phyloP scores from a whole-genome alignment of 2,113 vertebrate species.

The Dipodomys ordii region DNA sequence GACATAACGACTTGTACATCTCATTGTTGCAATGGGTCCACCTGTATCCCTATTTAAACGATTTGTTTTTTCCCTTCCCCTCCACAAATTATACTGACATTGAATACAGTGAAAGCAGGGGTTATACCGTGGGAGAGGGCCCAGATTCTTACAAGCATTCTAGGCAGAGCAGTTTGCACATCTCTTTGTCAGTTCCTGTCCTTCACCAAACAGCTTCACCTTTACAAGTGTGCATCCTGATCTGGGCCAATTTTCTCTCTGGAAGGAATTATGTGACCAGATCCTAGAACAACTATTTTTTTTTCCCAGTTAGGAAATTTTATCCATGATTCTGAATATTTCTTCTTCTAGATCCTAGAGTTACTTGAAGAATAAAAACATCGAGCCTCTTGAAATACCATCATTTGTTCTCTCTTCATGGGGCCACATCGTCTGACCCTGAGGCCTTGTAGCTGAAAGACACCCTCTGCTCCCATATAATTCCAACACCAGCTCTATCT shows the following conservation, averaged over 20 bases:
- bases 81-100: too few species aligned
- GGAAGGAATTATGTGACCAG: neutral
- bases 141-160: neutral
- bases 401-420: neutral
- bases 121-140: too few species aligned
- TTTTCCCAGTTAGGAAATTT: neutral
- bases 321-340: neutral
- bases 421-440: neutral
- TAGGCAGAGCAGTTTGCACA: neutral
- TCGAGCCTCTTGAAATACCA: neutral
- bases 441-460: neutral
- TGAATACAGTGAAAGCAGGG: too few species aligned
- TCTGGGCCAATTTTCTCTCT: neutral
- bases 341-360: neutral
- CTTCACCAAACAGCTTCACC: neutral
- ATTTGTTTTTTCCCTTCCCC: too few species aligned
- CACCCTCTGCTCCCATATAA: neutral
- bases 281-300: slow-evolving; percentile 2
- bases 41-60: too few species aligned
- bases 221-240: neutral
- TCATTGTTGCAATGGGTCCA: too few species aligned
- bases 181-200: neutral
- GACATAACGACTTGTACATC: too few species aligned
- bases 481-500: neutral
- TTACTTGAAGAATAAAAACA: neutral